Evolutionary conservation across 1,140 invertebrate species (phyloP).

Genomic region (Magallana angulata): DNA sequence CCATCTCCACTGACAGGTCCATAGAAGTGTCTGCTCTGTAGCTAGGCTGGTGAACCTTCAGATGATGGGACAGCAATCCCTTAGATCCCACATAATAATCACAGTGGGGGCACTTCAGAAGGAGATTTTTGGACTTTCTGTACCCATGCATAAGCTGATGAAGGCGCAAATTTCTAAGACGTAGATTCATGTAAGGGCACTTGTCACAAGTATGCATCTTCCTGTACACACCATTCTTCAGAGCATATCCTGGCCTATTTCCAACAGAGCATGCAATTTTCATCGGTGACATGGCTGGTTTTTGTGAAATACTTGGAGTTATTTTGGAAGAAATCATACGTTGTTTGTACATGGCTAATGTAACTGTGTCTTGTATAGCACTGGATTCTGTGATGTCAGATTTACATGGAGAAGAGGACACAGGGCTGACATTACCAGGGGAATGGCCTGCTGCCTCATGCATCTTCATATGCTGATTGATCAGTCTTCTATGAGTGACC

Average conservation of each 20-base stretch:
- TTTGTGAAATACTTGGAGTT: constrained; percentile 70
- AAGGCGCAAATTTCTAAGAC: constrained; percentile 87
- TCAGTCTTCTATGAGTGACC: constrained; percentile 88
- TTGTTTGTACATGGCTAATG: constrained; percentile 75
- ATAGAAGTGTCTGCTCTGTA: constrained; percentile 64
- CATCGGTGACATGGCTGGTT: constrained; percentile 70
- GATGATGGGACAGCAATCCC: constrained; percentile 88
- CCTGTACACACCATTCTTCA: constrained; percentile 83
- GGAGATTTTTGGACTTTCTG: constrained; percentile 79
- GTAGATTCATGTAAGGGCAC: constrained; percentile 90
- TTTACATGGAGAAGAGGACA: constrained; percentile 70
- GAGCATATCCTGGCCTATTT: constrained; percentile 67
- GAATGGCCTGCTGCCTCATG: constrained; percentile 81
- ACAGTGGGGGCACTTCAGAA: constrained; percentile 89
- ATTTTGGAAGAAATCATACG: constrained; percentile 76
- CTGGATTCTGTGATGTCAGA: constrained; percentile 71
- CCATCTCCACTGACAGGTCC: constrained; percentile 55
- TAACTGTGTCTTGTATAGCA: constrained; percentile 72
- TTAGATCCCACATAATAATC: constrained; percentile 90
- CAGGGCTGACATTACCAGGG: constrained; percentile 38
- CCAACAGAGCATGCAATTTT: constrained; percentile 73
- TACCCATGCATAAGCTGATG: constrained; percentile 91
- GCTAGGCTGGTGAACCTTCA: constrained; percentile 85
- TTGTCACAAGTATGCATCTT: constrained; percentile 92
- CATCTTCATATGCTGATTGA: constrained; percentile 88